Conservation (phyloP, 2,888 invertebrate genomes). For the Podotricha telesiphe region DNA sequence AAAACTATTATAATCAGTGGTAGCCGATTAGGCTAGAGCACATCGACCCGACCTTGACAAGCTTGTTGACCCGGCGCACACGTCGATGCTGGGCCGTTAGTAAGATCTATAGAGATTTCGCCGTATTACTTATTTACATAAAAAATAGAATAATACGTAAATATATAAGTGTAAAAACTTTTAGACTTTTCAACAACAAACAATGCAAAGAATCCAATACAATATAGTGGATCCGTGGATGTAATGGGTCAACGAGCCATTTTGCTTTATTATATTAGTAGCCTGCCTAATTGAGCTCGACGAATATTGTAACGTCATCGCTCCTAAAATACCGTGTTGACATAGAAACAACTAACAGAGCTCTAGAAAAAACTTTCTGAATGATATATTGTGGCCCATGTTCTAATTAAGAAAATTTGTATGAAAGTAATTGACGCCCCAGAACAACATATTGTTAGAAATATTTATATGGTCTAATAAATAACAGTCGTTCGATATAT, state of each 20-base stretch:
- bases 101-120: conserved; percentile 50
- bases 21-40: conserved; percentile 46
- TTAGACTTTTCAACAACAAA: too few species aligned
- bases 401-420: conserved; percentile 9
- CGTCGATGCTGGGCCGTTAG: conserved; percentile 64
- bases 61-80: conserved; percentile 76
- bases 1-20: not conserved
- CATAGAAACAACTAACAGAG: conserved; percentile 19
- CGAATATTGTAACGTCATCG: conserved; percentile 12
- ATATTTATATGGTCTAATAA: not conserved
- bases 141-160: not conserved
- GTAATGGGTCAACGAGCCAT: not conserved
- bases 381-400: not conserved
- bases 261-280: conserved; percentile 14
- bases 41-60: conserved; percentile 70
- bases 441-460: not conserved
- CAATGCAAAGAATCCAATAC: not conserved
- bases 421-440: not conserved
- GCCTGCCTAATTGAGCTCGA: conserved; percentile 13
- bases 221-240: not conserved
- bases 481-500: not conserved
- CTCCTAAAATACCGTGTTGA: not conserved
- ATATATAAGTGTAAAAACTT: too few species aligned
- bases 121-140: conserved; percentile 14
- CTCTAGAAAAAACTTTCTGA: not conserved